Conservation (phyloP, 2,113 vertebrate genomes). For the Dasyurus viverrinus region DNA sequence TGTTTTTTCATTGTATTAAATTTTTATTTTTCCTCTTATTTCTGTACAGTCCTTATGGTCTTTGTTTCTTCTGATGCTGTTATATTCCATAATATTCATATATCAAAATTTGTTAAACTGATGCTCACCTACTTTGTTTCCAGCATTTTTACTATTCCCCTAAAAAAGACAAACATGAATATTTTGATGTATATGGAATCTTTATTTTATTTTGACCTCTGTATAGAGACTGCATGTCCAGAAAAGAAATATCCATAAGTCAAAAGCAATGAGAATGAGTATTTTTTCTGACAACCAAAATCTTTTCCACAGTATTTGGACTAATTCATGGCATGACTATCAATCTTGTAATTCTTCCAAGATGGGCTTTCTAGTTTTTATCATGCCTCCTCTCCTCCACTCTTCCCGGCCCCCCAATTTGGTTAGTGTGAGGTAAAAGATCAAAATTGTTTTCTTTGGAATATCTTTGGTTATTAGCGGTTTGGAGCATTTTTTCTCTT, state of each 20-base stretch:
- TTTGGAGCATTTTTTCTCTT: background rate
- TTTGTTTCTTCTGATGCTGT: background rate
- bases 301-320: background rate
- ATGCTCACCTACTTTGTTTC: background rate
- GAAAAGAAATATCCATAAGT: background rate
- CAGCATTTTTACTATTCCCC: background rate
- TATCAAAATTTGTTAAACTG: background rate
- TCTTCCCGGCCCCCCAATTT: background rate
- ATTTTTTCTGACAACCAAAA: background rate
- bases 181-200: background rate
- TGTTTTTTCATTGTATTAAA: background rate
- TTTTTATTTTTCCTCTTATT: background rate
- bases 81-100: background rate
- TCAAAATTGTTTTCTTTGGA: background rate
- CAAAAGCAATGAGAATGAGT: background rate
- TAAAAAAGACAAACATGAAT: background rate
- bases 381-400: background rate
- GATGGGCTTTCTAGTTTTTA: background rate
- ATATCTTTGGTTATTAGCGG: background rate
- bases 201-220: background rate
- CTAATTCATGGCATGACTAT: background rate
- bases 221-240: background rate
- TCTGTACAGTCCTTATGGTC: background rate
- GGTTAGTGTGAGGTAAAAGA: background rate
- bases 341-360: background rate